Conservation (phyloP, 1,140 invertebrate species). For the Drosophila kikkawai region DNA sequence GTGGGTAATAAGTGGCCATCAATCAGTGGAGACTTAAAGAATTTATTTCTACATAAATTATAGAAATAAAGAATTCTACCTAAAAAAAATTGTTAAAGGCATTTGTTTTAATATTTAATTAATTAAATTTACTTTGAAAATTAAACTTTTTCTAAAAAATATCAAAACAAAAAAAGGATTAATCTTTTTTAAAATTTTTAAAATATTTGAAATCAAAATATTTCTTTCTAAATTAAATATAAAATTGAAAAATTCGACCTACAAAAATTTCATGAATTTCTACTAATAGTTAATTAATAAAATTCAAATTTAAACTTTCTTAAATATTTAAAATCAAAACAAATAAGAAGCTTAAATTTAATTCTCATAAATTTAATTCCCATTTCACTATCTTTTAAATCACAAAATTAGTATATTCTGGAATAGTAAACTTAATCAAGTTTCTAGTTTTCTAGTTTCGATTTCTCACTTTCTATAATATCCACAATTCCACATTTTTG, state of each 20-base stretch:
- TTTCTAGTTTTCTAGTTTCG: neutral
- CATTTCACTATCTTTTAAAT: neutral
- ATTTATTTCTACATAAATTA: neutral
- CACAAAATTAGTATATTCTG: neutral
- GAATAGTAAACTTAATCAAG: neutral
- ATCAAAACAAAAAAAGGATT: neutral
- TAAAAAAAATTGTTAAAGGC: too few species aligned
- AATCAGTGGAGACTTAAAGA: neutral
- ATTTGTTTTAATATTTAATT: neutral
- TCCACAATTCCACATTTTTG: conserved; percentile 1
- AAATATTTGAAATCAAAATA: too few species aligned
- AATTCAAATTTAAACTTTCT: neutral
- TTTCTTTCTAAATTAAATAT: neutral
- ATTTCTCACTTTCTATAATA: neutral
- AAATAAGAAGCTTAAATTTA: neutral
- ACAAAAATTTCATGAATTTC: neutral
- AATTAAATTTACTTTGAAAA: neutral
- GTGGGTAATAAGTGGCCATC: neutral
- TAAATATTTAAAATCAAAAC: neutral
- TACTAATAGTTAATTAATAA: neutral
- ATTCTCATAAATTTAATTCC: neutral
- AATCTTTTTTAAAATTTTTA: too few species aligned
- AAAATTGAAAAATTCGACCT: neutral
- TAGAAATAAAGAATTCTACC: neutral
- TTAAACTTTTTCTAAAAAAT: neutral